phyloP scores from a whole-genome alignment of 2,797 vertebrate species.

The Sarcoramphus papa region DNA sequence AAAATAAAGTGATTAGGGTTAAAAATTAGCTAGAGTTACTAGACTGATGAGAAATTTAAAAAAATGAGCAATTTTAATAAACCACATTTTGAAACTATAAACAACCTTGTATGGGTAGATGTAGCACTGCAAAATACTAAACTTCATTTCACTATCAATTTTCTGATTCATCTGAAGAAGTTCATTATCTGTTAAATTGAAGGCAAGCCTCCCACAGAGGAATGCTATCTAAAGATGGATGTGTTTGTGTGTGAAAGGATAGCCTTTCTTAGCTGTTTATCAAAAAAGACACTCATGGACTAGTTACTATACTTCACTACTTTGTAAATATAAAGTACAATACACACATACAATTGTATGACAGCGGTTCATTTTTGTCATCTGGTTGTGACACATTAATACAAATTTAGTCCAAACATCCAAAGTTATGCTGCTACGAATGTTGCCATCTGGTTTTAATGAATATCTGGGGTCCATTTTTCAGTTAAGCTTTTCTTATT shows the following conservation, averaged over 20 bases:
- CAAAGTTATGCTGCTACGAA: conserved; percentile 81
- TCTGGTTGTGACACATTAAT: conserved; percentile 64
- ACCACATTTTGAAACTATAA: conserved; percentile 34
- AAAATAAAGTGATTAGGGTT: conserved; percentile 36
- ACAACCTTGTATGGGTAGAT: background rate
- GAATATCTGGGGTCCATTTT: conserved; percentile 87
- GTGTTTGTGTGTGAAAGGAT: conserved; percentile 58
- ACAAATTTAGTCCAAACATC: conserved; percentile 72
- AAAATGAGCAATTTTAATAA: conserved; percentile 55
- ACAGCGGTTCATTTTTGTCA: conserved; percentile 47
- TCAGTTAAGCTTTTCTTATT: conserved; percentile 89
- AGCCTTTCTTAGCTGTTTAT: conserved; percentile 57
- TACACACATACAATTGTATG: background rate
- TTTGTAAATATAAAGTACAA: conserved; percentile 60
- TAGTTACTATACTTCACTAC: conserved; percentile 36
- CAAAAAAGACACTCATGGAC: conserved; percentile 43
- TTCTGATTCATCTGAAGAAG: conserved; percentile 71
- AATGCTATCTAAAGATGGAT: conserved; percentile 68
- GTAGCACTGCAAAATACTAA: conserved; percentile 38
- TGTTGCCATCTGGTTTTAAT: conserved; percentile 94
- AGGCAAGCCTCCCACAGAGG: conserved; percentile 71
- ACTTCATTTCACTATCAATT: conserved; percentile 66
- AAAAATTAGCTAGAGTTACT: conserved; percentile 42
- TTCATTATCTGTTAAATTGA: conserved; percentile 74
- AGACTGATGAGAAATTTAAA: background rate